Conservation (phyloP, 2,888 invertebrate genomes). For the Rotaria socialis region DNA sequence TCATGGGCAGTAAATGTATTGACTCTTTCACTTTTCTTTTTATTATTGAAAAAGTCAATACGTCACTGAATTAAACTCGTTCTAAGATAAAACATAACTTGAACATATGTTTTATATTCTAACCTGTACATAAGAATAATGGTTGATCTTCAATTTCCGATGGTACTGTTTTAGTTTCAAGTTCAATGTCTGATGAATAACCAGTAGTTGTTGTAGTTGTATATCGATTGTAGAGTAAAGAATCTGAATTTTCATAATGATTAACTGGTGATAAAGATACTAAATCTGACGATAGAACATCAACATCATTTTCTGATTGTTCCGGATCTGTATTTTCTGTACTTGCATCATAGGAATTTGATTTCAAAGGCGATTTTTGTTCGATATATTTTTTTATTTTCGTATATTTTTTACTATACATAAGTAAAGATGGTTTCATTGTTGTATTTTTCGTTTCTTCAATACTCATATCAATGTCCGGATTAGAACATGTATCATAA, state of each 20-base stretch:
- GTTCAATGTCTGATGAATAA: constrained; percentile 24
- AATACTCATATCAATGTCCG: not conserved
- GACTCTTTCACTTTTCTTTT: not conserved
- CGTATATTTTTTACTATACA: constrained; percentile 29
- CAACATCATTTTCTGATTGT: constrained; percentile 14
- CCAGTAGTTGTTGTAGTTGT: constrained; percentile 20
- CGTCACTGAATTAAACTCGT: not conserved
- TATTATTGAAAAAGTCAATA: not conserved
- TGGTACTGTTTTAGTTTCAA: not conserved
- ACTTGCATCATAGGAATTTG: constrained; percentile 15
- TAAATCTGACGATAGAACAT: not conserved
- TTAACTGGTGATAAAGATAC: not conserved
- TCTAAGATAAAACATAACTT: not conserved
- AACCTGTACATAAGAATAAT: not conserved
- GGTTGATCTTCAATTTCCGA: not conserved
- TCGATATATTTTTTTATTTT: not conserved
- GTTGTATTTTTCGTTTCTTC: not conserved
- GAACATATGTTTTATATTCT: not conserved
- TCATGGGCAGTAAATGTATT: not conserved
- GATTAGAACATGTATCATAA: constrained; percentile 31
- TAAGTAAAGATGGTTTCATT: not conserved
- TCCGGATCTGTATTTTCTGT: constrained; percentile 24
- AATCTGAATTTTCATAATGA: not conserved
- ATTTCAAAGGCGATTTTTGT: not conserved
- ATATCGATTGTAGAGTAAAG: constrained; percentile 14